phyloP scores from a whole-genome alignment of 2,113 vertebrate species.

The Orientallactaga bullata region DNA sequence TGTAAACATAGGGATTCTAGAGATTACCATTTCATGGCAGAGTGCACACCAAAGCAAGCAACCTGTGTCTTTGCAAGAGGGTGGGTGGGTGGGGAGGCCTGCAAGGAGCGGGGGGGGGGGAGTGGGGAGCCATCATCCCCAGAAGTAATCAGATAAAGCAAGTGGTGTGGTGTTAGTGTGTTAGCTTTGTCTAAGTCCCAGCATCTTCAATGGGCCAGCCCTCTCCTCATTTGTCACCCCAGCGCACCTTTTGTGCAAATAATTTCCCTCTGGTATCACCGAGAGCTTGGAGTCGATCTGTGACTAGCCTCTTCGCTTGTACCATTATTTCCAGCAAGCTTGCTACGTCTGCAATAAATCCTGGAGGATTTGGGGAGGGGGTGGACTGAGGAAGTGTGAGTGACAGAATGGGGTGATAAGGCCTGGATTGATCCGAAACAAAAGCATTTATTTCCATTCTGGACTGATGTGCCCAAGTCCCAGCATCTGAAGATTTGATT shows the following conservation, averaged over 20 bases:
- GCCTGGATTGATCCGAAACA: constrained; percentile 80
- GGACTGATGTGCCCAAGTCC: constrained; percentile 70
- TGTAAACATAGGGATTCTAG: constrained; percentile 83
- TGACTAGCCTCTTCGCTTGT: constrained; percentile 88
- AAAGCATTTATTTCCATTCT: constrained; percentile 81
- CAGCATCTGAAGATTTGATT: constrained; percentile 84
- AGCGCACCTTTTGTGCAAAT: constrained; percentile 96
- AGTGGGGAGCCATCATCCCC: constrained; percentile 81
- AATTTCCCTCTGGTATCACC: constrained; percentile 92
- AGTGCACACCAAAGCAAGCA: constrained; percentile 89
- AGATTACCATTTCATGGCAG: constrained; percentile 92
- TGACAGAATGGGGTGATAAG: constrained; percentile 88
- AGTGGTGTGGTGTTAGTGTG: constrained; percentile 91
- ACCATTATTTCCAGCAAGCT: constrained; percentile 90
- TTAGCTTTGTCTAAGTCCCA: constrained; percentile 90
- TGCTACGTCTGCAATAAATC: constrained; percentile 90
- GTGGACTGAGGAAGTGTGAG: constrained; percentile 82
- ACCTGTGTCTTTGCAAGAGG: constrained; percentile 88
- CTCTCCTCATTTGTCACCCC: constrained; percentile 97
- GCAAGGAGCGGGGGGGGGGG: constrained; percentile 52
- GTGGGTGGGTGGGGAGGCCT: constrained; percentile 58
- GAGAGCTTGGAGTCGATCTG: constrained; percentile 86
- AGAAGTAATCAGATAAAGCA: constrained; percentile 95
- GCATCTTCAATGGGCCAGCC: constrained; percentile 88
- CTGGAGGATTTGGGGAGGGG: constrained; percentile 89